Base-by-base conservation (phyloP, 2,888 invertebrate species). In the Meiosimyza decipiens region DNA sequence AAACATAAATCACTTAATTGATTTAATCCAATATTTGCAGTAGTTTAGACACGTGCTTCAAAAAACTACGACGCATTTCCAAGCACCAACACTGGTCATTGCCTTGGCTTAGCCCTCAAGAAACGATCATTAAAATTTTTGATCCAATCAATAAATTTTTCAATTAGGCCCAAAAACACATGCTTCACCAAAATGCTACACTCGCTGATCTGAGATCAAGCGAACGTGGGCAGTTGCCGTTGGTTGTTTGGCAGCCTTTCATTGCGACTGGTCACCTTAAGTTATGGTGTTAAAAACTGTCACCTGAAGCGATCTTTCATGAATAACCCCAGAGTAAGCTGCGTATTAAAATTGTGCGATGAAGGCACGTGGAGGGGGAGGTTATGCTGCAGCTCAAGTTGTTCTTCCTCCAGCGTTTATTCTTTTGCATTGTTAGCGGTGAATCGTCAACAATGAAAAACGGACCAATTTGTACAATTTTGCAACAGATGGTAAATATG, bases 121-220 rank as follows among this genome's bases (percentile, higher is more conserved):
- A 57, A 74, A 74, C 65, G 74, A 77, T 78, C 79, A 79, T 79
- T 79, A 79, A 79, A 79, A 78, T 79, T 78, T 67, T 76, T 75
- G 77, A 79, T 78, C 75, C 72, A 78, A 79, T 79, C 79, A 77
- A 79, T 77, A 79, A 79, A 79, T 77, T 76, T 78, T 78, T 79
- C 79, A 79, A 79, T 79, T 79, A 79, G 76, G 71, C 71, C 65
- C 64, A 67, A 69, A 71, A 75, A 75, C 75, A 75, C 69, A 74
- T 77, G 76, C 77, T 72, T 50, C 49, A 40, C 47, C 47, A 60
- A 40, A 60, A 28, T 60, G 6, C 4, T 40, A 9, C 40, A 6
- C 11, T 16, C n/a, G 47, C 16, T 49, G 47, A 16, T 57, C 47
- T 47, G 6, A 6, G 49, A 63, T 63, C 62, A 33, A 47, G 5